Base-by-base conservation (phyloP, 1,140 invertebrate genomes). In the Galleria mellonella region DNA sequence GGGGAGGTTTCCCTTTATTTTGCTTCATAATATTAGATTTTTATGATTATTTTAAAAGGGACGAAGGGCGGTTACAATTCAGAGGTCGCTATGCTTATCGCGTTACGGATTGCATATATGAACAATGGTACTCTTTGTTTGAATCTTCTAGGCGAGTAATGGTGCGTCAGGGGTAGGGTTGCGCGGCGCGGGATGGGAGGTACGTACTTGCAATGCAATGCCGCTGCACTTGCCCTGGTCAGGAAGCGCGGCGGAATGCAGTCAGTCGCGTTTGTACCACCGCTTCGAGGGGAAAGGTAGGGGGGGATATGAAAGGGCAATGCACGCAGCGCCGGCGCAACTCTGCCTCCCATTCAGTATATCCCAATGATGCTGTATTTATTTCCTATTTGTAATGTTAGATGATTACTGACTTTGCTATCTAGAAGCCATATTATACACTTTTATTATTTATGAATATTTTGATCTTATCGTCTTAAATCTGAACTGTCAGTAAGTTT, bases 191-290 rank as follows among this genome's bases (percentile, higher is more conserved):
- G 36, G 47, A 39, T 52, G 51, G 51, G 46, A 42, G 63, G 58
- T 43, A 58, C 17, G 68, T 68, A 69, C 68, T 68, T 61, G 64
- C 52, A 68, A 72, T 68, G 76, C 75, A 81, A 78, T 81, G 77
- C 62, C 64, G 70, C 63, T 75, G 79, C 81, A 84, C 77, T 82
- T 82, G 81, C 76, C 73, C 65, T 67, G 77, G 81, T 76, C 81
- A 84, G 81, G 77, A 84, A 84, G 81, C 81, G 81, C 72, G 49
- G 68, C 66, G 81, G 81, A 83, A 83, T 81, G 79, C 73, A 66
- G 74, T 79, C 74, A 79, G 76, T 55, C 79, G 76, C 75, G 77
- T 81, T 79, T 69, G 65, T 67, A 62, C 40, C 50, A 54, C 57
- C 52, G 57, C 43, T 52, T 32, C 50, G 46, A 55, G 66, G 54